These are phyloP conservation scores for Leptodirus hochenwartii DNA, from an alignment of 2,888 invertebrate genomes.

Conservation along the genomic window DNA sequence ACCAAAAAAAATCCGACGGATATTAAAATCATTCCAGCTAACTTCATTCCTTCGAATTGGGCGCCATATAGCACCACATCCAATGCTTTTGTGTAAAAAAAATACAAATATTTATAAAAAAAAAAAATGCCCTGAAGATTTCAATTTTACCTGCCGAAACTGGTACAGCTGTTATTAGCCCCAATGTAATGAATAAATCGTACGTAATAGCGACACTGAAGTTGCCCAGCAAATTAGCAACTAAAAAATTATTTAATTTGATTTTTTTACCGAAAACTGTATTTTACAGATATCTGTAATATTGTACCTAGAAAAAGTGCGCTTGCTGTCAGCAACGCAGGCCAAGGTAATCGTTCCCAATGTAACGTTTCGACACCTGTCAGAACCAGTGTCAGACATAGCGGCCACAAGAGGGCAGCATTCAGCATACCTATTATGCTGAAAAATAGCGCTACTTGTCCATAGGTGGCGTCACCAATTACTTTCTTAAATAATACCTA, in stretches of 20 bases:
- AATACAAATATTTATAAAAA: background rate
- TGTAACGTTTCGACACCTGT: slow-evolving; percentile 71
- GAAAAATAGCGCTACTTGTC: slow-evolving; percentile 86
- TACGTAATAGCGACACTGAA: slow-evolving; percentile 88
- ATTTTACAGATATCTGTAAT: too few relatives aligned
- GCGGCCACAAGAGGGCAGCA: slow-evolving; percentile 79
- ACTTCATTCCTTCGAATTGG: slow-evolving; percentile 83
- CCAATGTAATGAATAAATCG: slow-evolving; percentile 86
- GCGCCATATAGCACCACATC: slow-evolving; percentile 74
- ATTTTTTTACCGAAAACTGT: background rate
- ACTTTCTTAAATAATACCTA: slow-evolving; percentile 89
- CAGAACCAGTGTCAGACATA: slow-evolving; percentile 69
- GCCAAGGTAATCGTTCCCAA: slow-evolving; percentile 77
- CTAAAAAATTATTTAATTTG: too few relatives aligned
- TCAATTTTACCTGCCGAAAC: slow-evolving; percentile 68
- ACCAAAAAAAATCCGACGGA: slow-evolving; percentile 83
- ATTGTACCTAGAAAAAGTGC: slow-evolving; percentile 62
- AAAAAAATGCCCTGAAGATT: slow-evolving; percentile 4
- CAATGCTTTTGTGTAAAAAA: slow-evolving; percentile 37
- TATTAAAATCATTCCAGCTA: slow-evolving; percentile 84
- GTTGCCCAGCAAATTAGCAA: slow-evolving; percentile 82
- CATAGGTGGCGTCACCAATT: slow-evolving; percentile 82
- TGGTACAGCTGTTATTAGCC: slow-evolving; percentile 84
- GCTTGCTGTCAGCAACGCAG: slow-evolving; percentile 62
- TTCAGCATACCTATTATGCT: slow-evolving; percentile 80